Evolutionary conservation across 2,113 vertebrate genomes (phyloP).

Genomic region (Sturnira hondurensis): DNA sequence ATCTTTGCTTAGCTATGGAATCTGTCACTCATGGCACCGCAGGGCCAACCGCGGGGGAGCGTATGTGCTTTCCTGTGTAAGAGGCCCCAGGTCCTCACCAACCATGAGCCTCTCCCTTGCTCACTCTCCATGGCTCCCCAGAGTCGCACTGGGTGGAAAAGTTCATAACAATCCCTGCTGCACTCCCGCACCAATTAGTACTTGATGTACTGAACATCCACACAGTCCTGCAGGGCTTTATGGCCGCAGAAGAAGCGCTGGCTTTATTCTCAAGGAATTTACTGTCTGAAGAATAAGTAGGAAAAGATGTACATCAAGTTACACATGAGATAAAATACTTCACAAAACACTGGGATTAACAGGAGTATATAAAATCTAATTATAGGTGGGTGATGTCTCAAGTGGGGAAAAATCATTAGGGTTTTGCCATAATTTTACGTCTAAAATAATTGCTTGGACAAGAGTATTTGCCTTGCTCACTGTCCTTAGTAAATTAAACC

Average conservation of each 20-base stretch:
- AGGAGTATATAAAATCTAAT: neutral
- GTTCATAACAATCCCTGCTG: neutral
- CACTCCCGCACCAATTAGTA: neutral
- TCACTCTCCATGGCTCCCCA: neutral
- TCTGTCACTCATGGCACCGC: neutral
- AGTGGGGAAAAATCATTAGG: neutral
- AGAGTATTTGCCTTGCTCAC: neutral
- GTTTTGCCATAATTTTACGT: neutral
- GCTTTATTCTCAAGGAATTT: conserved; percentile 50
- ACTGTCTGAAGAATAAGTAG: neutral
- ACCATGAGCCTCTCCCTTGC: neutral
- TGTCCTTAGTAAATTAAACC: neutral
- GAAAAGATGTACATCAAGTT: neutral
- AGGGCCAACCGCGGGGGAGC: neutral
- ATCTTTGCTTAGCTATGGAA: neutral
- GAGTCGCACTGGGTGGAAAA: neutral
- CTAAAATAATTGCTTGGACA: neutral
- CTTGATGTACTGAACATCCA: neutral
- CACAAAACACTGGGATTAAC: neutral
- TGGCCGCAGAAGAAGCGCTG: neutral
- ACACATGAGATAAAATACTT: neutral
- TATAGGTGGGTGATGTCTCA: neutral
- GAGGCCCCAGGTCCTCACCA: neutral
- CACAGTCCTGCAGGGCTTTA: neutral
- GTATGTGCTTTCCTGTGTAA: accelerated